These are phyloP conservation scores for Subanguina moxae DNA, from an alignment of 1,140 invertebrate species.

Conservation along the genomic window DNA sequence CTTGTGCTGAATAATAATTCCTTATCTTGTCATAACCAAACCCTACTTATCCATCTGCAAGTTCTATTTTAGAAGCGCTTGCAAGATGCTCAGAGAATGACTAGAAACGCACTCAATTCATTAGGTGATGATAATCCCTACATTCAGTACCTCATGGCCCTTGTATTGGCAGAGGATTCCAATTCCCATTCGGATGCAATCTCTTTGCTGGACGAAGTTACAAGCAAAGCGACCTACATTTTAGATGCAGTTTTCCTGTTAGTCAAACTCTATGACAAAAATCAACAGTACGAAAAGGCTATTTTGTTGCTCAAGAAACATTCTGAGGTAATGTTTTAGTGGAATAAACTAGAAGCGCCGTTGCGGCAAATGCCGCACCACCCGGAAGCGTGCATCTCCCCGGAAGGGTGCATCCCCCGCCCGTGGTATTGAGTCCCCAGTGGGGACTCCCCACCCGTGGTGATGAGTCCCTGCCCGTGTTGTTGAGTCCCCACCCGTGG, in stretches of 20 bases:
- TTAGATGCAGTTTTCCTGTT: slow-evolving; percentile 16
- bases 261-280: slow-evolving; percentile 17
- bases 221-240: slow-evolving; percentile 3
- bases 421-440: too few relatives aligned
- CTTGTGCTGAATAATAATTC: too few relatives aligned
- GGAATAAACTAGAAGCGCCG: too few relatives aligned
- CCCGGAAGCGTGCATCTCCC: too few relatives aligned
- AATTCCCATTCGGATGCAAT: neutral
- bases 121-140: slow-evolving; percentile 15
- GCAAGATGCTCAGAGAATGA: slow-evolving; percentile 6
- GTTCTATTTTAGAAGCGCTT: slow-evolving; percentile 4
- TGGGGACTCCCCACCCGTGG: too few relatives aligned
- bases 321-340: slow-evolving; percentile 3
- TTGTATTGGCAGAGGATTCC: slow-evolving; percentile 8
- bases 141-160: slow-evolving; percentile 18
- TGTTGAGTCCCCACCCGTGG: too few relatives aligned
- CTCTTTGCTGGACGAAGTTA: slow-evolving; percentile 6
- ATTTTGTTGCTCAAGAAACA: slow-evolving; percentile 9
- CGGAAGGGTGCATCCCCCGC: too few relatives aligned
- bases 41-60: neutral
- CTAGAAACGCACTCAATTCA: slow-evolving; percentile 6
- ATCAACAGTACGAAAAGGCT: slow-evolving; percentile 15
- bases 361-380: too few relatives aligned
- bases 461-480: too few relatives aligned
- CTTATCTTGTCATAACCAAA: neutral